Base-by-base conservation (phyloP, 2,113 vertebrate species). In the Chaenocephalus aceratus region DNA sequence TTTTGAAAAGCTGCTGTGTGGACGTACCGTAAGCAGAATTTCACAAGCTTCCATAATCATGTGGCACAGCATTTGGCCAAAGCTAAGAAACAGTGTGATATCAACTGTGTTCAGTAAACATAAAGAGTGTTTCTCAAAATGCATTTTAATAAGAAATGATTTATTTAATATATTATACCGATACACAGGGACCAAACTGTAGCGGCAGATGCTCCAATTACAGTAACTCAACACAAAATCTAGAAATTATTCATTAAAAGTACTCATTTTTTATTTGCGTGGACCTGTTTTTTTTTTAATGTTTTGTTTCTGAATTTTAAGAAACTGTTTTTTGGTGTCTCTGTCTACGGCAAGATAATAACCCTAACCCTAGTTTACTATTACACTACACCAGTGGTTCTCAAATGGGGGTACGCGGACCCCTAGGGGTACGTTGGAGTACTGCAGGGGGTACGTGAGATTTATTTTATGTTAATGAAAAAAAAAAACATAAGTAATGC, bases 21-120 rank as follows among this genome's bases (percentile, higher is more conserved):
- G 21, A 21, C 21, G 21, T 21, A 21, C 21, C 21, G 21, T 21
- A 72, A 81, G 71, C 70, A 57, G 62, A 79, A 86, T 84, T 86
- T 41, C 61, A 56, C 57, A 59, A 61, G 57, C 67, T 73, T 23
- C 68, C 30, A n/a, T 62, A 61, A 74, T 80, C 76, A 58, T 48
- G 36, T 23, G 30, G 15, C 48, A 59, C 68, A 69, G 73, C 53
- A 74, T 57, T 15, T 70, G 76, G 52, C 62, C 54, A 62, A 65
- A 77, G 60, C 80, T 51, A 12, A 14, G 52, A 72, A 45, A 58
- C 79, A 23, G 58, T 41, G 10, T 16, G n/a, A 75, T 44, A 41
- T 36, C 23, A 63, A 21, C 65, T 26, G 53, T 57, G 58, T 51
- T 45, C 45, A 53, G 30, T 4, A 18, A 67, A 48, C 18, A 54